Base-by-base conservation (phyloP, 1,140 invertebrate genomes). In the Drosophila simulans region DNA sequence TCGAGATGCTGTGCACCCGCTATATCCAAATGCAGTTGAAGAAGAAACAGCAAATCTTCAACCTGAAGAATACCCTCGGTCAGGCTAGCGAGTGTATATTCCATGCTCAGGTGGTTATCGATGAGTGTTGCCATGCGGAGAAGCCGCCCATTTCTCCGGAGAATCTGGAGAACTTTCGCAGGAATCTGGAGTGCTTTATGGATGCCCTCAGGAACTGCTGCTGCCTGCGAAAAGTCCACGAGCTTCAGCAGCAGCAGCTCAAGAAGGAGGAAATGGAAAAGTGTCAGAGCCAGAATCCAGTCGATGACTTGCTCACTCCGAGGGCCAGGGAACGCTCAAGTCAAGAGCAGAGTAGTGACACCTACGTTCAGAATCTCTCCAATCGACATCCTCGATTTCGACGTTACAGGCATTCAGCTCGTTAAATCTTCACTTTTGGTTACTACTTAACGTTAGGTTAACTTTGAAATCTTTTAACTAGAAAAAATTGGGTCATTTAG, bases 11-110 rank as follows among this genome's bases (percentile, higher is more conserved):
- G 0, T 90, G 82, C 15, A 12, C 48, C 0, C 75, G 77, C 0
- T 91, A 73, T 66, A 15, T 88, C 13, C 60, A 81, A 15, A 46
- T 73, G 51, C 66, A 79, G 34, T 37, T 75, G 2, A 78, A 66
- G 35, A 91, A 90, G 59, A 90, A 90, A n/a, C 59, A 83, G 35
- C 58, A 91, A 53, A 81, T 90, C 8, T 52, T 40, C 5, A 60
- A 56, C 1, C 69, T 91, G 0, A 82, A 70, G 35, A 78, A 88
- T 11, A 71, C 90, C 1, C 49, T 91, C 10, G 58, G 69, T 12
- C 65, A 53, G 52, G 90, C 85, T 51, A 72, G 66, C 43, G 79
- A 91, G n/a, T 90, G 89, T 56, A 80, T 91, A 35, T 45, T 60
- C 25, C 62, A 75, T 7, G 89, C 89, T 10, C 80, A 91, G 43